Evolutionary conservation across 2,888 invertebrate species (phyloP).

Genomic region (Xylota sylvarum): DNA sequence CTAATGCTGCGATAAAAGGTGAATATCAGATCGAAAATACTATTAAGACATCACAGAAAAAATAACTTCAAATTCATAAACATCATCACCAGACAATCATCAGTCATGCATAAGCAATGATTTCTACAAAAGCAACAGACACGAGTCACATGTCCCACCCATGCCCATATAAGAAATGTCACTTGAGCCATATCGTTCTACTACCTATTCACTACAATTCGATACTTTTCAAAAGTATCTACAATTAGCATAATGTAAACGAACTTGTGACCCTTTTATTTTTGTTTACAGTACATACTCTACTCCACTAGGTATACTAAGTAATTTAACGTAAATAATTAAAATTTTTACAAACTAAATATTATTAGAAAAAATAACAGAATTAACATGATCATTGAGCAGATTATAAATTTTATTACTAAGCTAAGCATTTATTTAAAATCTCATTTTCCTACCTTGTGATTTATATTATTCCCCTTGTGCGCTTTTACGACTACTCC

Average conservation of each 20-base stretch:
- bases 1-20: too few species aligned
- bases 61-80: too few species aligned
- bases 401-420: conserved; percentile 34
- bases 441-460: conserved; percentile 13
- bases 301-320: neutral
- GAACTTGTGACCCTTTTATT: neutral
- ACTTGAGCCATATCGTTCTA: too few species aligned
- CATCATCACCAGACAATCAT: too few species aligned
- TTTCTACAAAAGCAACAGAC: too few species aligned
- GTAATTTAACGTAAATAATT: neutral
- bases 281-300: neutral
- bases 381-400: conserved; percentile 41
- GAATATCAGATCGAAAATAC: too few species aligned
- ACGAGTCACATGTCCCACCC: too few species aligned
- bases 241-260: neutral
- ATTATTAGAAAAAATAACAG: neutral
- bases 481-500: conserved; percentile 12
- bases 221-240: too few species aligned
- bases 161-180: too few species aligned
- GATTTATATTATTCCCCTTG: conserved; percentile 11
- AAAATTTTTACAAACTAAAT: neutral
- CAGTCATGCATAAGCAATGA: too few species aligned
- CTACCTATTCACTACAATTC: too few species aligned
- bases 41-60: too few species aligned
- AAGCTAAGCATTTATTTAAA: neutral